Evolutionary conservation across 1,140 invertebrate genomes (phyloP).

Genomic region (Polyergus mexicanus): DNA sequence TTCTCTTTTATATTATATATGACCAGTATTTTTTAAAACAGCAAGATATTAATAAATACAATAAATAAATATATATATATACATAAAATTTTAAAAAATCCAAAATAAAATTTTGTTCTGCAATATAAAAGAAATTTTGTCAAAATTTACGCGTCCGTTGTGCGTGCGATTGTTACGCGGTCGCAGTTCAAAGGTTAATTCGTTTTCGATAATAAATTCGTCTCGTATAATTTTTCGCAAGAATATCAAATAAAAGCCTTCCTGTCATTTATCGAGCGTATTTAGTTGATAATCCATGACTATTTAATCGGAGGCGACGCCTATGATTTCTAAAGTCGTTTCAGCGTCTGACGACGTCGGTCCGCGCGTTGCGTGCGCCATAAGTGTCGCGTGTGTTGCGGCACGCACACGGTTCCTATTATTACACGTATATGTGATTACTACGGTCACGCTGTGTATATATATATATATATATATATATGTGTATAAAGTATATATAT

Average conservation of each 20-base stretch:
- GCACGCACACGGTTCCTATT: neutral
- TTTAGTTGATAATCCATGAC: neutral
- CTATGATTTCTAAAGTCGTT: constrained; percentile 24
- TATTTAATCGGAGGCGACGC: constrained; percentile 10
- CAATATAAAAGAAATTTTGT: no score
- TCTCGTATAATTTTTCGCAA: neutral
- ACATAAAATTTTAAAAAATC: no score
- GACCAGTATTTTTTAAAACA: no score
- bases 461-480: no score
- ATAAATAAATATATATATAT: no score
- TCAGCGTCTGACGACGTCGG: neutral
- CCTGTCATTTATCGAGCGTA: neutral
- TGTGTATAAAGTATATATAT: neutral
- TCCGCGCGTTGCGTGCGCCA: neutral
- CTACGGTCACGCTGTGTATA: no score
- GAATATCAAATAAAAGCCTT: neutral
- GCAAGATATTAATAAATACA: no score
- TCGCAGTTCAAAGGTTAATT: neutral
- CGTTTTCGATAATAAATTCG: neutral
- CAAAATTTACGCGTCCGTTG: no score
- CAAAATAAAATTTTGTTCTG: no score
- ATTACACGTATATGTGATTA: neutral
- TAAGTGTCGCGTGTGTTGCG: no score
- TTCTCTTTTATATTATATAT: no score
- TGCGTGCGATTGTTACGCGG: no score